A percentile compares a stretch with the other conserved stretches of the same genome.
phyloP scores from a whole-genome alignment of 2,113 vertebrate species.

The Trachemys scripta region DNA sequence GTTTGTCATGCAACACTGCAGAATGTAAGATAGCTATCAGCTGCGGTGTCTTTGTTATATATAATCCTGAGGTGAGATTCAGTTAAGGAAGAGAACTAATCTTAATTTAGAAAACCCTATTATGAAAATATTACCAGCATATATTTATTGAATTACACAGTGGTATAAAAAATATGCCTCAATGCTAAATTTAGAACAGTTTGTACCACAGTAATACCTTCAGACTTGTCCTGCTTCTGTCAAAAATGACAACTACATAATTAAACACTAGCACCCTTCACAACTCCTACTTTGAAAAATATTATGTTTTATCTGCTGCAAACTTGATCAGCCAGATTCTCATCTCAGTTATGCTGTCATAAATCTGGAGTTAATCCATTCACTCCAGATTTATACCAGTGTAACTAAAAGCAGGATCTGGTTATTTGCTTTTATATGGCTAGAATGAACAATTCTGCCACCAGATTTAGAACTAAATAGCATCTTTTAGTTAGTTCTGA shows the following conservation, averaged over 20 bases:
- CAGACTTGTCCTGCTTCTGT: neutral
- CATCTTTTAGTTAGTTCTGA: slow-evolving; percentile 68
- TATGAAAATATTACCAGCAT: neutral
- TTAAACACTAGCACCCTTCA: neutral
- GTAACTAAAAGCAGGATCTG: slow-evolving; percentile 46
- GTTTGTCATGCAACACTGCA: neutral
- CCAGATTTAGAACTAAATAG: slow-evolving; percentile 63
- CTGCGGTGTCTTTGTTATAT: neutral
- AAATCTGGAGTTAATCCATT: slow-evolving; percentile 34
- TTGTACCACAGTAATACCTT: neutral
- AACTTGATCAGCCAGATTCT: neutral
- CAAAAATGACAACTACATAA: neutral
- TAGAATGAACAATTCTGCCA: slow-evolving; percentile 51
- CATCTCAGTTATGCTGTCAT: neutral
- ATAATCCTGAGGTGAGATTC: neutral
- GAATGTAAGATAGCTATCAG: neutral
- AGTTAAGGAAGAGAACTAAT: slow-evolving; percentile 1
- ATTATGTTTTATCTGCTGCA: neutral
- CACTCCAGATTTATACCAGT: slow-evolving; percentile 3
- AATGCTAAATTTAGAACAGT: neutral
- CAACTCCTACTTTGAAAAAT: neutral
- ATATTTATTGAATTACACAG: neutral
- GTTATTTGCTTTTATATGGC: slow-evolving; percentile 50
- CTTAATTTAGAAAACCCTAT: neutral
- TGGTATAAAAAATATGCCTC: neutral